Conservation (phyloP, 1,140 invertebrate genomes). For the Drosophila aff. region DNA sequence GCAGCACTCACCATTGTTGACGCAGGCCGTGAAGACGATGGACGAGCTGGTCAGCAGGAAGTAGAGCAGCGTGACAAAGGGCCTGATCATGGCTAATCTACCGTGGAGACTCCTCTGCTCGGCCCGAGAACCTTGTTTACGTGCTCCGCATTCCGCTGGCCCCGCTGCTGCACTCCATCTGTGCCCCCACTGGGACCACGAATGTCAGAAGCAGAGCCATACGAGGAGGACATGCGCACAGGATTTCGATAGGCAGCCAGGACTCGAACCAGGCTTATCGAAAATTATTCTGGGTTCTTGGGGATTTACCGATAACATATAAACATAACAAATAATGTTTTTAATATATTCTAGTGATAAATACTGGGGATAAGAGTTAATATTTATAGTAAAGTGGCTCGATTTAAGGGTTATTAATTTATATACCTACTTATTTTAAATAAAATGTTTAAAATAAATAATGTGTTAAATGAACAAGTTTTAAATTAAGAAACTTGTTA, state of each 20-base stretch:
- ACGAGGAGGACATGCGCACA: constrained; percentile 55
- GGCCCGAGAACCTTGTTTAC: constrained; percentile 33
- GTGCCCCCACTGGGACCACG: constrained; percentile 5
- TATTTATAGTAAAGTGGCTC: no score
- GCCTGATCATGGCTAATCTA: constrained; percentile 59
- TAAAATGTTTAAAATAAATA: no score
- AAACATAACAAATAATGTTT: no score
- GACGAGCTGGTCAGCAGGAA: constrained; percentile 70
- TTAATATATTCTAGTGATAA: neutral
- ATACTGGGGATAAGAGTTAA: neutral
- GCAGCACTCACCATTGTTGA: constrained; percentile 66
- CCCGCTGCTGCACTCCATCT: constrained; percentile 17
- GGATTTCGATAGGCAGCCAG: neutral
- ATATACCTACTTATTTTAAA: no score
- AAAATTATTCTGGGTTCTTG: neutral
- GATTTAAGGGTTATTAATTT: no score
- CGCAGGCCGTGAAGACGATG: constrained; percentile 73
- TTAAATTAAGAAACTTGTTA: no score
- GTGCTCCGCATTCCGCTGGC: constrained; percentile 29
- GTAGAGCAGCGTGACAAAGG: constrained; percentile 64
- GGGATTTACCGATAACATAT: neutral
- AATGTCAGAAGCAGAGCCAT: constrained; percentile 39
- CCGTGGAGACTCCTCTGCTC: constrained; percentile 17
- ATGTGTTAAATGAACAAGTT: no score
- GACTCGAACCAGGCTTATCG: constrained; percentile 8